A percentile compares a stretch with the other conserved stretches of the same genome.
These are phyloP conservation scores for Cricetomys ansorgei DNA, from an alignment of 2,113 vertebrate genomes.

Conservation along the genomic window DNA sequence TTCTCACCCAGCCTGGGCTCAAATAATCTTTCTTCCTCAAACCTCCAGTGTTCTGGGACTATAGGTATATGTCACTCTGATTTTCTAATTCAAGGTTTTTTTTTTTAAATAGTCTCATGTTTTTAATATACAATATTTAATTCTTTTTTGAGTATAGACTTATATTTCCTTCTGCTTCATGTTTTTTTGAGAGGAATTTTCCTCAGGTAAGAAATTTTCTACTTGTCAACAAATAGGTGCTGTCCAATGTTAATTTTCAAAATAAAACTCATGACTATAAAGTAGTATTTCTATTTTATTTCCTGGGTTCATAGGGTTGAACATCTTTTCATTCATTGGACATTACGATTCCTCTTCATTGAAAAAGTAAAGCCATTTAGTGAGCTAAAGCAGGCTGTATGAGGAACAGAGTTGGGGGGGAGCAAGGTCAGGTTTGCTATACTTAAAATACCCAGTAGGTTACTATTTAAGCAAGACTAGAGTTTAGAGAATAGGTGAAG, in stretches of 20 bases:
- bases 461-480: neutral
- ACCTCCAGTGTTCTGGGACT: no score
- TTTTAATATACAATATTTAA: constrained; percentile 15
- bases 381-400: neutral
- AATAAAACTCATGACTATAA: neutral
- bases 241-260: neutral
- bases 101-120: neutral
- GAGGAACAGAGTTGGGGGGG: neutral
- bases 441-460: neutral
- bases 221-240: neutral
- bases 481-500: neutral
- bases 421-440: neutral
- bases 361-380: constrained; percentile 9
- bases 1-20: no score
- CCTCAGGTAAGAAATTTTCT: constrained; percentile 23
- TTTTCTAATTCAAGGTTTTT: neutral
- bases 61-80: neutral
- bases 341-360: constrained; percentile 44
- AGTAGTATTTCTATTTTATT: constrained; percentile 41
- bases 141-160: constrained; percentile 7
- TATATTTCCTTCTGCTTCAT: constrained; percentile 52
- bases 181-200: constrained; percentile 20
- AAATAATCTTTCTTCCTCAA: no score
- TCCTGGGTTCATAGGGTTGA: neutral
- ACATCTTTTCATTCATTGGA: constrained; percentile 28